These are phyloP conservation scores for Scaeva pyrastri DNA, from an alignment of 2,888 invertebrate genomes.

Conservation along the genomic window DNA sequence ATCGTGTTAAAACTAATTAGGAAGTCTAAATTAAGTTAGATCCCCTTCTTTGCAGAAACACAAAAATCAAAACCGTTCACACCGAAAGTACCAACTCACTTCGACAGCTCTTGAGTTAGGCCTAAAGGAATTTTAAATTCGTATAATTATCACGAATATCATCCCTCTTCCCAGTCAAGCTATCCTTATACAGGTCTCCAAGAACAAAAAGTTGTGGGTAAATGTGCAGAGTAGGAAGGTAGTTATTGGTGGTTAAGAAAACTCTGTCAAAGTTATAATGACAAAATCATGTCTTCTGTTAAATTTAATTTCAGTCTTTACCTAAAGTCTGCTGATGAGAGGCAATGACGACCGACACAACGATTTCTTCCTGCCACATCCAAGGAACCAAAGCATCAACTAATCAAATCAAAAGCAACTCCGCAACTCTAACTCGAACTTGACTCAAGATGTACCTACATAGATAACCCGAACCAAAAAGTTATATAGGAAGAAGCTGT, in stretches of 20 bases:
- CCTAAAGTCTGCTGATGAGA: slow-evolving; percentile 24
- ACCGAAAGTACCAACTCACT: neutral
- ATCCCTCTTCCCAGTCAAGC: neutral
- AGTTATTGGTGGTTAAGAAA: slow-evolving; percentile 53
- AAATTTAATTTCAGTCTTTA: slow-evolving; percentile 68
- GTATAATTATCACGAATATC: slow-evolving; percentile 31
- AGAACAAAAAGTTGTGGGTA: neutral
- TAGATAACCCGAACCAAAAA: slow-evolving; percentile 48
- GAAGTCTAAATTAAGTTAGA: neutral
- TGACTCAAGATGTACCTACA: slow-evolving; percentile 45
- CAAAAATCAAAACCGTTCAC: neutral
- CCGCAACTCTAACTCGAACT: too few relatives aligned
- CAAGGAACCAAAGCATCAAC: slow-evolving; percentile 34
- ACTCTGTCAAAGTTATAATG: slow-evolving; percentile 70
- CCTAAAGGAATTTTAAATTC: slow-evolving; percentile 38
- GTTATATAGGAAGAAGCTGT: slow-evolving; percentile 65
- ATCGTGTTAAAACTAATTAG: too few relatives aligned
- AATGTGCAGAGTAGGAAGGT: too few relatives aligned
- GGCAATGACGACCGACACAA: slow-evolving; percentile 9
- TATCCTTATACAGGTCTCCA: neutral
- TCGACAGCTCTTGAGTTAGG: neutral
- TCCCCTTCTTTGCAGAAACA: neutral
- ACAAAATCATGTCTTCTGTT: slow-evolving; percentile 71
- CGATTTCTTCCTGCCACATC: slow-evolving; percentile 17
- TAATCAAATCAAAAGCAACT: slow-evolving; percentile 72